Evolutionary conservation across 2,888 invertebrate genomes (phyloP), one percentile per base, ranked within the genome.

Genomic region (Octonoba sinensis): DNA sequence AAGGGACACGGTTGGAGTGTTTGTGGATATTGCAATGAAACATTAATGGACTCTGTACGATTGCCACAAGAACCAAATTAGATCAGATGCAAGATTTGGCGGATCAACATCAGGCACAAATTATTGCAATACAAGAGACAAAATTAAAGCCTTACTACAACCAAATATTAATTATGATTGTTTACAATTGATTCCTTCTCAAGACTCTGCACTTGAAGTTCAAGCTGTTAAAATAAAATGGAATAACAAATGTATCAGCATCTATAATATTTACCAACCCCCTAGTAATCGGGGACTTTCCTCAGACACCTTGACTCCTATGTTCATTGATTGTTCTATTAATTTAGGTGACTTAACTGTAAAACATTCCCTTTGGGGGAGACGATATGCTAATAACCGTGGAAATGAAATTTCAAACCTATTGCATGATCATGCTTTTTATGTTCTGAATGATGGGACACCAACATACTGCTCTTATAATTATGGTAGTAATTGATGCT

Each of bases 71-170:
- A n/a, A n/a, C n/a, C n/a, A n/a, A n/a, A n/a, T n/a, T n/a, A n/a
- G n/a, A n/a, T n/a, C n/a, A n/a, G n/a, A n/a, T n/a, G n/a, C n/a
- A n/a, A n/a, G n/a, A n/a, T n/a, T n/a, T n/a, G n/a, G n/a, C n/a
- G n/a, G n/a, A n/a, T n/a, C n/a, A n/a, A 27, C 60, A 60, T 60
- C 60, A 60, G 60, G 27, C 3, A 13, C 60, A 60, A 60, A 27
- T 27, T 27, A 27, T 60, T 16, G 60, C 27, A 60, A 60, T 60
- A 16, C 27, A 27, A 36, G 27, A 27, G 27, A 27, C 51, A 15
- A 57, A n/a, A 13, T 3, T 57, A 13, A n/a, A 4, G 20, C 60
- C 60, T 60, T 1, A 8, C 2, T 59, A 59, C 59, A 59, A 59
- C 11, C 8, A 54, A 54, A 54, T 54, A 54, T 16, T 8, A 54